These are phyloP conservation scores for Ceyx melanurus DNA, from an alignment of 2,113 vertebrate genomes.

Conservation along the genomic window DNA sequence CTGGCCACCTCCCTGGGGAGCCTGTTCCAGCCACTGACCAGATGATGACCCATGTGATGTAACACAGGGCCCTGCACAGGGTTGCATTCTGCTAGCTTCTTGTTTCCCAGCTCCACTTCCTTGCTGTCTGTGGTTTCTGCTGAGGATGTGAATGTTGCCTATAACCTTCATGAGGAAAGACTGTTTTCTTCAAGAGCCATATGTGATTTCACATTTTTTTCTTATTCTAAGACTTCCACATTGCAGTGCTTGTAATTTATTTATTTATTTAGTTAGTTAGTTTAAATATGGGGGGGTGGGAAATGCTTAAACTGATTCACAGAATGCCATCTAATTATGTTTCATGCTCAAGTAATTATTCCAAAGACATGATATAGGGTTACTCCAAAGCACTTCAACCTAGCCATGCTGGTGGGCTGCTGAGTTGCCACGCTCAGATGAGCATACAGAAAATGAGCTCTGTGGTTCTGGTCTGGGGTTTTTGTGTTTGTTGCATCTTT, in stretches of 20 bases:
- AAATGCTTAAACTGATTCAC: background rate
- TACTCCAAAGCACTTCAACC: background rate
- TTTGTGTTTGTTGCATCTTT: background rate
- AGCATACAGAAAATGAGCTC: background rate
- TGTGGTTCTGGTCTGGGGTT: background rate
- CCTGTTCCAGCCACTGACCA: background rate
- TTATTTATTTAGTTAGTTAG: background rate
- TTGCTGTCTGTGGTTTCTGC: background rate
- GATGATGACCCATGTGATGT: background rate
- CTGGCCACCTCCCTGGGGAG: background rate
- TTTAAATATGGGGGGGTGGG: background rate
- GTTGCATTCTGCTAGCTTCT: background rate
- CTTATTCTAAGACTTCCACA: background rate
- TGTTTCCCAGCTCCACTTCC: background rate
- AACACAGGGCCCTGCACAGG: background rate
- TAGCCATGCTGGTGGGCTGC: background rate
- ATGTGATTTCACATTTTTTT: background rate
- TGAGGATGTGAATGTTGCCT: background rate
- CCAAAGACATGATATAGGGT: background rate
- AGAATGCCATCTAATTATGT: background rate
- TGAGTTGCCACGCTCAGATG: background rate
- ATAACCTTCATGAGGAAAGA: background rate
- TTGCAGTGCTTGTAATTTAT: background rate
- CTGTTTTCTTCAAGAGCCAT: background rate
- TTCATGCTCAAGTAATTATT: background rate